phyloP scores from a whole-genome alignment of 2,888 invertebrate species.

The Drosophila borealis region DNA sequence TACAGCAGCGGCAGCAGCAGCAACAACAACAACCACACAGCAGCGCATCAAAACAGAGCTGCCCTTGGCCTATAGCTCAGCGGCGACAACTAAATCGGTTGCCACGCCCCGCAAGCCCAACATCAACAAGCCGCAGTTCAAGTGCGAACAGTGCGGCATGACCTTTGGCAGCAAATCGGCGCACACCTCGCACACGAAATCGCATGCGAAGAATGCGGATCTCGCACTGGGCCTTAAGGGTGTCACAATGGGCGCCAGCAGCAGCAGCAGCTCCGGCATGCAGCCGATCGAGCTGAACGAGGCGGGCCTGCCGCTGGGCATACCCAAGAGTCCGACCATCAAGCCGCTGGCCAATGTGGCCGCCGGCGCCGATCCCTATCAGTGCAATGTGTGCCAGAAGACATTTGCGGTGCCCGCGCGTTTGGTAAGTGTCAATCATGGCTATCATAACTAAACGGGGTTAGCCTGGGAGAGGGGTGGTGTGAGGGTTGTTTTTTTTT shows the following conservation, averaged over 20 bases:
- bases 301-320: slow-evolving; percentile 69
- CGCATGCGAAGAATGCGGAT: slow-evolving; percentile 86
- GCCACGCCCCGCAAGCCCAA: slow-evolving; percentile 62
- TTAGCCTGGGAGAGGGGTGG: no score
- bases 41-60: slow-evolving; percentile 69
- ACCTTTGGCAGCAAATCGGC: slow-evolving; percentile 91
- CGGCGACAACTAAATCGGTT: slow-evolving; percentile 42
- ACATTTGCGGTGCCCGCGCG: slow-evolving; percentile 96
- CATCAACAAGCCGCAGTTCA: slow-evolving; percentile 86
- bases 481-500: no score
- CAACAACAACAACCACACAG: slow-evolving; percentile 16
- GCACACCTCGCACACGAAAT: slow-evolving; percentile 89
- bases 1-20: slow-evolving; percentile 19
- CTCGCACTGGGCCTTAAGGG: slow-evolving; percentile 49
- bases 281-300: slow-evolving; percentile 70
- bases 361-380: slow-evolving; percentile 89
- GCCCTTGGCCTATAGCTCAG: slow-evolving; percentile 41
- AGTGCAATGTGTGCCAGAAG: slow-evolving; percentile 95
- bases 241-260: slow-evolving; percentile 2
- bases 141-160: slow-evolving; percentile 90
- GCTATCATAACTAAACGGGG: no score
- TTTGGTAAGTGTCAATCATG: slow-evolving; percentile 86
- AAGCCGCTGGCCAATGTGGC: slow-evolving; percentile 77
- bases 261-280: slow-evolving; percentile 6
- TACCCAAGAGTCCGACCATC: slow-evolving; percentile 83